phyloP scores from a whole-genome alignment of 2,888 invertebrate species.

The Apoderus coryli region DNA sequence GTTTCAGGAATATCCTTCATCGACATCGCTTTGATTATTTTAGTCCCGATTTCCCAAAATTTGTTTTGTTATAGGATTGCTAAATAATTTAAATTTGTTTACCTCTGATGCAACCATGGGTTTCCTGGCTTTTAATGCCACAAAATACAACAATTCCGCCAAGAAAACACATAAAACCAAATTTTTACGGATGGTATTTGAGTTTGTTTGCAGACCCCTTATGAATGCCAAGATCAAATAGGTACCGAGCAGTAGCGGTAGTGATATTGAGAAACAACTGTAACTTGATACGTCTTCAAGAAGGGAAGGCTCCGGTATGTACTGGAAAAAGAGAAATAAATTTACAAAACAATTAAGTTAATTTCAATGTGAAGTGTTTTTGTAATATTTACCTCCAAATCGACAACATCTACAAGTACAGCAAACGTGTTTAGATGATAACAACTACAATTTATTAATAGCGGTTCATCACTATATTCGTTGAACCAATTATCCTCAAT shows the following conservation, averaged over 20 bases:
- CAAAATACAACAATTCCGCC: slow-evolving; percentile 70
- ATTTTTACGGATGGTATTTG: slow-evolving; percentile 88
- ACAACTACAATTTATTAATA: slow-evolving; percentile 83
- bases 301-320: slow-evolving; percentile 75
- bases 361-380: slow-evolving; percentile 4
- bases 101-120: slow-evolving; percentile 74
- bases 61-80: too few relatives aligned
- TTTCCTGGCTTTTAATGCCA: slow-evolving; percentile 72
- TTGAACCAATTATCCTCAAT: slow-evolving; percentile 46
- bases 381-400: slow-evolving; percentile 52
- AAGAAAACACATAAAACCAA: slow-evolving; percentile 81
- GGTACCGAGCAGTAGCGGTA: slow-evolving; percentile 64
- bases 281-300: slow-evolving; percentile 80
- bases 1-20: too few relatives aligned
- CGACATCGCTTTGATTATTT: too few relatives aligned
- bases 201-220: slow-evolving; percentile 72
- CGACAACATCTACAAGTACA: slow-evolving; percentile 78
- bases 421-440: slow-evolving; percentile 84
- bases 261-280: slow-evolving; percentile 71
- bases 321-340: slow-evolving; percentile 32
- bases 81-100: too few relatives aligned
- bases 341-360: too few relatives aligned
- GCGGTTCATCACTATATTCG: slow-evolving; percentile 35
- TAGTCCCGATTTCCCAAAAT: too few relatives aligned
- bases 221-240: slow-evolving; percentile 69